These are phyloP conservation scores for Cebidichthys violaceus DNA, from an alignment of 2,113 vertebrate species.

Conservation along the genomic window DNA sequence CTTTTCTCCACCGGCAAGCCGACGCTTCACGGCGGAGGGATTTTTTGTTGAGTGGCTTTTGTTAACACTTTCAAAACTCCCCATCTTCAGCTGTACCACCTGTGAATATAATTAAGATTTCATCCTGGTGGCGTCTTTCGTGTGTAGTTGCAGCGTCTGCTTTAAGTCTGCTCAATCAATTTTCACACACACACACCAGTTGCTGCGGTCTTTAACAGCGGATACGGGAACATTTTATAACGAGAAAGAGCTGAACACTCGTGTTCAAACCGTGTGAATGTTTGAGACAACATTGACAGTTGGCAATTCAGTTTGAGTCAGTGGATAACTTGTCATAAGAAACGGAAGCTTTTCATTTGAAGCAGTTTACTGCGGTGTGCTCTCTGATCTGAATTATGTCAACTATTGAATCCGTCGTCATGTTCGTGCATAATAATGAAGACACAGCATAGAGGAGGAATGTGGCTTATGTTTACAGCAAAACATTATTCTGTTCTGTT, in stretches of 20 bases:
- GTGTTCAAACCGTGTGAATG: neutral
- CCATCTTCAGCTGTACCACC: neutral
- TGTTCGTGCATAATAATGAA: neutral
- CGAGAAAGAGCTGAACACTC: conserved; percentile 6
- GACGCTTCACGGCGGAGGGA: neutral
- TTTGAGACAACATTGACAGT: conserved; percentile 15
- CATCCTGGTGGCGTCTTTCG: neutral
- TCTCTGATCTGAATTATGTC: neutral
- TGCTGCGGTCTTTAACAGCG: neutral
- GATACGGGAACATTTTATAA: neutral
- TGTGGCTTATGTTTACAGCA: neutral
- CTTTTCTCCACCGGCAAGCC: neutral
- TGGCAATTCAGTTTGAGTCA: neutral
- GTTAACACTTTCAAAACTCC: neutral
- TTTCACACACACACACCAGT: neutral
- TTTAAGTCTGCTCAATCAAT: neutral
- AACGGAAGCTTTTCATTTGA: neutral
- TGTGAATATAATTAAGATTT: neutral
- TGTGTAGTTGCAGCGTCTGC: neutral
- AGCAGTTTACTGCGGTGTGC: neutral
- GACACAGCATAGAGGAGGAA: neutral
- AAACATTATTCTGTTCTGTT: neutral
- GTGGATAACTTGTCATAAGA: conserved; percentile 15
- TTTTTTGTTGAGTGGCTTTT: conserved; percentile 15
- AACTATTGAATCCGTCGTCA: neutral